Base-by-base conservation (phyloP, 1,140 invertebrate genomes). In the Zaprionus ghesquierei region DNA sequence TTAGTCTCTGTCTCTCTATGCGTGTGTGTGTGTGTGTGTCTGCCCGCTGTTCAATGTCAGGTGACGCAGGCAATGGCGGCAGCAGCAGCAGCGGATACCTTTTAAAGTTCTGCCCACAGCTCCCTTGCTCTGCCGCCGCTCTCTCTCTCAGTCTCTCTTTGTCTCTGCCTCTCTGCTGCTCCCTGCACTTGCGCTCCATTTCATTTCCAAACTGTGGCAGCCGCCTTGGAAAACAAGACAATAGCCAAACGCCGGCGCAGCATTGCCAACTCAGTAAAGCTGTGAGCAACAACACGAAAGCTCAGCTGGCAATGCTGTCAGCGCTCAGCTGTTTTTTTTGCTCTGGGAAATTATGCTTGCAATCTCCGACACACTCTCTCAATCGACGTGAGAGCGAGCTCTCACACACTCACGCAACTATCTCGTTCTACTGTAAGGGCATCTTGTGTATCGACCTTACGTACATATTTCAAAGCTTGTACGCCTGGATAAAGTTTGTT, bases 21-120 rank as follows among this genome's bases (percentile, higher is more conserved):
- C 25, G 55, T 73, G 54, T 31, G 44, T 60, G 18, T 54, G 49
- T 60, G 70, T 63, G 78, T 23, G 71, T 23, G 55, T 62, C 59
- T 69, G 69, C 53, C 70, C 75, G 55, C 76, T 75, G 74, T 90
- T 90, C 87, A 90, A 90, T 90, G 87, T 90, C 87, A 90, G 87
- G 89, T 90, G 81, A 85, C 77, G 85, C 81, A 80, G 77, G 79
- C 69, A 53, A 25, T 53, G 31, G 60, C 62, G 50, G 29, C 33
- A 22, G 35, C 29, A 49, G 27, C 44, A 54, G 69, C 53, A 27
- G 18, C 55, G 56, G 50, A 73, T 33, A 58, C 51, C 69, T 68
- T 66, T 74, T 61, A 62, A 60, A 74, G 58, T 69, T 59, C 18
- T 46, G 18, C 41, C 5, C 5, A 12, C 41, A 20, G 41, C 41